phyloP scores from a whole-genome alignment of 2,888 invertebrate species.

The Hedychridium roseum region DNA sequence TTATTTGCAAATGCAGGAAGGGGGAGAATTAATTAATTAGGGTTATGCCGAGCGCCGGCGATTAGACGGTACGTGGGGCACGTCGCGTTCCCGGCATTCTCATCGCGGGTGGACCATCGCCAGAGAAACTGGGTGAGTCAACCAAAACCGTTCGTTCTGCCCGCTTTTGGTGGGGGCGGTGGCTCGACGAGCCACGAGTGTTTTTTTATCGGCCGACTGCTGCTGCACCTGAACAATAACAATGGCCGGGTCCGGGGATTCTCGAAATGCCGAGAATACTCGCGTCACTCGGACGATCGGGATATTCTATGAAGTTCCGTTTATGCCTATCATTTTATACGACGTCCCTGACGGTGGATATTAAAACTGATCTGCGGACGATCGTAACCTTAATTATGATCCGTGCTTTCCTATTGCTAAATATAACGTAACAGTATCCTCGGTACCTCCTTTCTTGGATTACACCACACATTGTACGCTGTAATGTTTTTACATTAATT shows the following conservation, averaged over 20 bases:
- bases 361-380: no score
- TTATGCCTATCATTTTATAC: no score
- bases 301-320: no score
- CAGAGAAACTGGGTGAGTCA: slow-evolving; percentile 37
- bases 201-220: slow-evolving; percentile 40
- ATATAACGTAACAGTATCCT: no score
- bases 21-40: slow-evolving; percentile 40
- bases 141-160: slow-evolving; percentile 27
- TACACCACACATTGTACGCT: no score
- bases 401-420: background rate
- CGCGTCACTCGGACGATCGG: no score
- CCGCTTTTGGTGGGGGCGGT: slow-evolving; percentile 50
- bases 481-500: no score
- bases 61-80: slow-evolving; percentile 26
- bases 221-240: slow-evolving; percentile 43
- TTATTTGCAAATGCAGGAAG: slow-evolving; percentile 51
- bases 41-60: slow-evolving; percentile 30
- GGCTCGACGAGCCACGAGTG: slow-evolving; percentile 49
- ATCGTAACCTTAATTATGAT: no score
- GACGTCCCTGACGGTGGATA: no score
- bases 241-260: slow-evolving; percentile 42
- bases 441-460: no score
- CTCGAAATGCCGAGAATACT: no score
- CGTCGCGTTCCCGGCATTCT: slow-evolving; percentile 21
- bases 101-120: slow-evolving; percentile 28